Evolutionary conservation across 2,888 invertebrate genomes (phyloP).

Genomic region (Acanthacorydalis orientalis): DNA sequence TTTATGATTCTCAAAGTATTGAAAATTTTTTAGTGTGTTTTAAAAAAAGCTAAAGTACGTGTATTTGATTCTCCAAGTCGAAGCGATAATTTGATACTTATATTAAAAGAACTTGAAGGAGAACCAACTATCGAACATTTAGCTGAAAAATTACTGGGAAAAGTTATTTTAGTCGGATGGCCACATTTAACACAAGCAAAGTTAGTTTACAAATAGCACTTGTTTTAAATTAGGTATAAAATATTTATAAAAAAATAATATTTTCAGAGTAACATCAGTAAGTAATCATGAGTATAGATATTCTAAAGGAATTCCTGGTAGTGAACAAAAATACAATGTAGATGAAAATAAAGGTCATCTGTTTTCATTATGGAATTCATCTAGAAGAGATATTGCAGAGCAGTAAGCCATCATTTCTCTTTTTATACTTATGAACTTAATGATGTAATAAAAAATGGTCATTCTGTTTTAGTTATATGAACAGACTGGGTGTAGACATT

Average conservation of each 20-base stretch:
- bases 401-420: conserved; percentile 29
- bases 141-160: conserved; percentile 49
- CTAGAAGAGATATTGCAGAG: conserved; percentile 34
- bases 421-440: neutral
- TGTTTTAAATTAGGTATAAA: conserved; percentile 37
- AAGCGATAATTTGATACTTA: conserved; percentile 67
- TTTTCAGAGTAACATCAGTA: conserved; percentile 40
- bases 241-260: conserved; percentile 27
- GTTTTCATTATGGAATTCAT: conserved; percentile 31
- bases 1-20: too few species aligned
- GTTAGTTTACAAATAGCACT: conserved; percentile 41
- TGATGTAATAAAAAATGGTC: neutral
- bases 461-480: conserved; percentile 38
- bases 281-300: conserved; percentile 35
- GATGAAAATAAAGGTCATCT: conserved; percentile 30
- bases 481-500: conserved; percentile 62
- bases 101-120: conserved; percentile 30
- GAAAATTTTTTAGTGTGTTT: conserved; percentile 39
- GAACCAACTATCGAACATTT: conserved; percentile 30
- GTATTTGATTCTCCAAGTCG: conserved; percentile 78
- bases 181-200: conserved; percentile 80
- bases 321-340: conserved; percentile 24
- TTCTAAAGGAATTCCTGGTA: conserved; percentile 26
- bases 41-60: conserved; percentile 56
- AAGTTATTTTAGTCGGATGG: conserved; percentile 72